These are phyloP conservation scores for Babyrousa celebensis DNA, from an alignment of 2,797 vertebrate genomes.

Conservation along the genomic window DNA sequence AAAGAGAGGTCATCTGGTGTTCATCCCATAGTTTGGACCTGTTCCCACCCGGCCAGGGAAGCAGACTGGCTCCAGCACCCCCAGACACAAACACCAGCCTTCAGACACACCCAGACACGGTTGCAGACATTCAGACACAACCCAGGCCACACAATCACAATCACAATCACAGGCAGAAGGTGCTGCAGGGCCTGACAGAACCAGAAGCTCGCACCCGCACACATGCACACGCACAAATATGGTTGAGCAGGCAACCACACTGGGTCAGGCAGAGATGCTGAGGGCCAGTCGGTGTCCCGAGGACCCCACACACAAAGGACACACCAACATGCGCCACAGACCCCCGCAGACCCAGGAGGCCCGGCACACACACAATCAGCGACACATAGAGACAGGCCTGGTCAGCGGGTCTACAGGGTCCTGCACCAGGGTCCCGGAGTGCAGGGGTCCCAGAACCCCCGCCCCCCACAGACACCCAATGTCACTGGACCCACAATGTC, in stretches of 20 bases:
- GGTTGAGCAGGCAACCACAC: constrained; percentile 18
- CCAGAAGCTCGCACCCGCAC: neutral
- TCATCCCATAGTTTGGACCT: neutral
- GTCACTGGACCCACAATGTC: constrained; percentile 47
- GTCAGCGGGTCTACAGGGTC: constrained; percentile 88
- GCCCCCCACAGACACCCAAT: neutral
- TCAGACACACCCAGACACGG: constrained; percentile 67
- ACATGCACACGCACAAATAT: neutral
- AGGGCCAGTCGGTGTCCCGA: neutral
- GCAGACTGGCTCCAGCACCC: neutral
- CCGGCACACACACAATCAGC: neutral
- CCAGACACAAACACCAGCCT: neutral
- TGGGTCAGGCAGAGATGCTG: constrained; percentile 43
- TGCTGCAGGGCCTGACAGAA: neutral
- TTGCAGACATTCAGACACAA: neutral
- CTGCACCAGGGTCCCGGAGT: constrained; percentile 59
- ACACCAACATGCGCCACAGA: constrained; percentile 62
- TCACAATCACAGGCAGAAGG: neutral
- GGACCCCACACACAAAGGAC: constrained; percentile 64
- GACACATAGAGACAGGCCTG: neutral
- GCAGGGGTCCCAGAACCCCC: neutral
- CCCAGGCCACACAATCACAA: constrained; percentile 5
- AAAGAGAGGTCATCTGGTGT: constrained; percentile 75
- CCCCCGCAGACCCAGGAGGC: constrained; percentile 1
- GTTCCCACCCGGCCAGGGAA: neutral